A percentile compares a stretch with the other conserved stretches of the same genome.
Evolutionary conservation across 2,888 invertebrate species (phyloP).

Genomic region (Heliconius erato): DNA sequence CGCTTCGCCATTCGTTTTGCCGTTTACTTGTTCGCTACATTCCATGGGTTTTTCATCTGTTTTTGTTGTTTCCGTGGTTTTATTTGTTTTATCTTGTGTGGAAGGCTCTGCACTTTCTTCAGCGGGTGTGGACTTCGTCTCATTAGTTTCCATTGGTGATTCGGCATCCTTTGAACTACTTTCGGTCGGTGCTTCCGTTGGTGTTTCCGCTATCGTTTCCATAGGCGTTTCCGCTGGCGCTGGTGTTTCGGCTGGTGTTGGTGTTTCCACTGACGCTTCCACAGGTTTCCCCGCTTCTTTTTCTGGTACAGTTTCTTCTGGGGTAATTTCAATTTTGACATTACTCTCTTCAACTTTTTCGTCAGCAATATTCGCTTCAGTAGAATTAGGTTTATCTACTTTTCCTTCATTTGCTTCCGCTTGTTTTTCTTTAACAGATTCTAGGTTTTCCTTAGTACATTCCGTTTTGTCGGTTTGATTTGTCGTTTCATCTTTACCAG

Average conservation of each 20-base stretch:
- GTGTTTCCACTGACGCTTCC: neutral
- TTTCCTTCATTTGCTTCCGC: constrained; percentile 29
- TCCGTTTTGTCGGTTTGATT: constrained; percentile 20
- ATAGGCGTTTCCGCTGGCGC: constrained; percentile 48
- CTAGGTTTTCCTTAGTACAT: constrained; percentile 16
- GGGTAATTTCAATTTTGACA: constrained; percentile 39
- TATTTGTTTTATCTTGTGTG: constrained; percentile 38
- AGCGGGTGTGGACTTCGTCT: constrained; percentile 43
- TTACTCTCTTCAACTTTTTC: constrained; percentile 53
- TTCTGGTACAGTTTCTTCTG: constrained; percentile 44
- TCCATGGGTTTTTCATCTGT: constrained; percentile 53
- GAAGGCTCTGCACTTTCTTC: constrained; percentile 43
- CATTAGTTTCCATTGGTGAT: constrained; percentile 54
- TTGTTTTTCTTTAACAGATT: constrained; percentile 23
- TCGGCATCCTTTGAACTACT: constrained; percentile 51
- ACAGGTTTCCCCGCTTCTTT: neutral
- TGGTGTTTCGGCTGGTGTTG: neutral
- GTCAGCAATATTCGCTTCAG: constrained; percentile 49
- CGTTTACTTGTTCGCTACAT: constrained; percentile 70
- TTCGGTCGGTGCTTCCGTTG: constrained; percentile 34
- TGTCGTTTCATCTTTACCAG: neutral
- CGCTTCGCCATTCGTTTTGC: constrained; percentile 72
- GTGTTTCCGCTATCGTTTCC: constrained; percentile 52
- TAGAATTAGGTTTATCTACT: constrained; percentile 46
- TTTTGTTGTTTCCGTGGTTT: constrained; percentile 42